A percentile compares a stretch with the other conserved stretches of the same genome.
These are phyloP conservation scores for Eulithis testata DNA, from an alignment of 2,888 invertebrate species.

Conservation along the genomic window DNA sequence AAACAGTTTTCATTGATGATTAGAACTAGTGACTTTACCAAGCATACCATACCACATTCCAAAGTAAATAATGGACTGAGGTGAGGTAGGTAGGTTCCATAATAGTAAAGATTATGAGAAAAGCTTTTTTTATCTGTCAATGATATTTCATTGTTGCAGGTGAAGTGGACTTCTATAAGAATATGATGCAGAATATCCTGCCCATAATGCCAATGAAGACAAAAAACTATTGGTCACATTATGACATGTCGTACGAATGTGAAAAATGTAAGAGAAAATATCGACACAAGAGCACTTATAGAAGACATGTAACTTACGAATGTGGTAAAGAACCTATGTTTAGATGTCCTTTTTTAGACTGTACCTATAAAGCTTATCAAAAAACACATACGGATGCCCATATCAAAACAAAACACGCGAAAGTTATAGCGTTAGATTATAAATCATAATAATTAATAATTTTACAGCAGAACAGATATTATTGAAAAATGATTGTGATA, in stretches of 20 bases:
- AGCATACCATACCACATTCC: neutral
- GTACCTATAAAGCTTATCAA: conserved; percentile 80
- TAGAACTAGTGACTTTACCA: neutral
- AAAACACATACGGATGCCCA: conserved; percentile 82
- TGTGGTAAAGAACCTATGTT: conserved; percentile 86
- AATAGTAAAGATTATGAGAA: neutral
- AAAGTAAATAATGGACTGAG: conserved; percentile 9
- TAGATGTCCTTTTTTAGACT: conserved; percentile 77
- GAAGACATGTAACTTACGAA: conserved; percentile 88
- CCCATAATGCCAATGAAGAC: conserved; percentile 80
- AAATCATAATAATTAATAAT: conserved; percentile 54
- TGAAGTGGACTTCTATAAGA: conserved; percentile 81
- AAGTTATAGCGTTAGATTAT: conserved; percentile 85
- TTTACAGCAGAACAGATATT: conserved; percentile 35
- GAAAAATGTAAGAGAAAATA: conserved; percentile 89
- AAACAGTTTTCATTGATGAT: conserved; percentile 27
- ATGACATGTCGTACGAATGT: conserved; percentile 82
- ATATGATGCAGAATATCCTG: conserved; percentile 79
- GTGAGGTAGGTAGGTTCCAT: conserved; percentile 25
- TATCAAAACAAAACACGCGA: conserved; percentile 78
- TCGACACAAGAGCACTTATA: conserved; percentile 89
- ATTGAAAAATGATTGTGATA: conserved; percentile 68
- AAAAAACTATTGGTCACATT: conserved; percentile 80
- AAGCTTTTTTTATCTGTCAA: conserved; percentile 39
- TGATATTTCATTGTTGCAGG: conserved; percentile 76